Conservation (phyloP, 1,140 invertebrate species). For the Brachionus rubens region DNA sequence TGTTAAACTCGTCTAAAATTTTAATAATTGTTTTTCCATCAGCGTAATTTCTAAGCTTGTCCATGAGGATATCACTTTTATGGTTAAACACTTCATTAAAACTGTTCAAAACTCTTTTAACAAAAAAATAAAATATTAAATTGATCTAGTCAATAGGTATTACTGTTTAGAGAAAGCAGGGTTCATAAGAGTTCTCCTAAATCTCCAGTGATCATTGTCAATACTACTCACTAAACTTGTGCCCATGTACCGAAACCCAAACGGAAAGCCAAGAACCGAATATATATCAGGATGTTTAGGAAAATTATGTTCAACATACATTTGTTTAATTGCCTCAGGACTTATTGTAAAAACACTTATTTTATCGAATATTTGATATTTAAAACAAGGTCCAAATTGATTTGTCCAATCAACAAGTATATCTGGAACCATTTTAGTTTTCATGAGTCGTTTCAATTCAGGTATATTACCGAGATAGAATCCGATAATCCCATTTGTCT, state of each 20-base stretch:
- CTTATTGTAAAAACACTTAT: slow-evolving; percentile 3
- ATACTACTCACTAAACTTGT: slow-evolving; percentile 15
- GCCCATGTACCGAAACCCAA: slow-evolving; percentile 2
- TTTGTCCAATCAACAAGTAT: slow-evolving; percentile 1
- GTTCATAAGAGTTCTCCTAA: slow-evolving; percentile 1
- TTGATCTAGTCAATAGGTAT: too few species aligned
- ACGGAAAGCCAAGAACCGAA: slow-evolving; percentile 1
- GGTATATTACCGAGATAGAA: slow-evolving; percentile 36
- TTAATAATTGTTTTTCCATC: not conserved
- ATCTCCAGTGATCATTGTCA: not conserved
- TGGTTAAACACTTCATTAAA: slow-evolving; percentile 27
- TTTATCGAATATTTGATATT: slow-evolving; percentile 40
- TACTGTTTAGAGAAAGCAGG: slow-evolving; percentile 39
- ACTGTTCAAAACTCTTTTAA: not conserved
- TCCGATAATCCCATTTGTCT: slow-evolving; percentile 1
- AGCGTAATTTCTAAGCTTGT: not conserved
- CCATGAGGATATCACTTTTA: slow-evolving; percentile 26
- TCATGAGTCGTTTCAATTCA: not conserved
- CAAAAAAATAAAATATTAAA: not conserved
- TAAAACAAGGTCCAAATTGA: slow-evolving; percentile 18
- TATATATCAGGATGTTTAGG: slow-evolving; percentile 15
- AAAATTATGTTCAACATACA: slow-evolving; percentile 28
- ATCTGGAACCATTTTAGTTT: slow-evolving; percentile 1
- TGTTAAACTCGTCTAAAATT: slow-evolving; percentile 30
- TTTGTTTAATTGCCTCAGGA: slow-evolving; percentile 24